Evolutionary conservation across 2,113 vertebrate species (phyloP).

Genomic region (Hemiprocne comata): DNA sequence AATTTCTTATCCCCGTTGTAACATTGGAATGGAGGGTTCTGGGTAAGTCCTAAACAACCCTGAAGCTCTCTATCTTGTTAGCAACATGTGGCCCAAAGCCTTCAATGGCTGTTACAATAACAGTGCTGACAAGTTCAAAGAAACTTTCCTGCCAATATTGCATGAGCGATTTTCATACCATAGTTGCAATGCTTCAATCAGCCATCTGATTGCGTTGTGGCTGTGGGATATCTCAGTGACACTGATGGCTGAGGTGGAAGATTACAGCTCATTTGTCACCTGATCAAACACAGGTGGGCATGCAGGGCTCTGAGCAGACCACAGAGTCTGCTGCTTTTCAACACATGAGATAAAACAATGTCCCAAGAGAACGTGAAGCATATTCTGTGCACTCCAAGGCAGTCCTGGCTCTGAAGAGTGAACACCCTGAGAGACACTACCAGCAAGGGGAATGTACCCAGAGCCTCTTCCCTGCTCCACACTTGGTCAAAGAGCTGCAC

Average conservation of each 20-base stretch:
- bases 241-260: neutral
- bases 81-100: neutral
- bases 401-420: neutral
- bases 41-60: neutral
- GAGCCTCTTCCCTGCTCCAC: neutral
- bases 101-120: neutral
- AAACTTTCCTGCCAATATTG: neutral
- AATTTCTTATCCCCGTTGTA: neutral
- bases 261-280: neutral
- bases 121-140: neutral
- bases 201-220: neutral
- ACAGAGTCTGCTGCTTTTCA: neutral
- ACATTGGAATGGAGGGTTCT: neutral
- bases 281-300: neutral
- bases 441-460: neutral
- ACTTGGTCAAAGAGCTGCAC: neutral
- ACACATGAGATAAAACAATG: neutral
- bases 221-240: neutral
- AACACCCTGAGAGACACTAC: neutral
- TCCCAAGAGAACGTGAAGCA: neutral
- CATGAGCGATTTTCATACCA: neutral
- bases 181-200: neutral
- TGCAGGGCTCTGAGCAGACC: neutral
- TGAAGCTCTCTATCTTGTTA: neutral
- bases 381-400: neutral